Conservation (phyloP, 1,140 invertebrate species). For the Watersipora subatra region DNA sequence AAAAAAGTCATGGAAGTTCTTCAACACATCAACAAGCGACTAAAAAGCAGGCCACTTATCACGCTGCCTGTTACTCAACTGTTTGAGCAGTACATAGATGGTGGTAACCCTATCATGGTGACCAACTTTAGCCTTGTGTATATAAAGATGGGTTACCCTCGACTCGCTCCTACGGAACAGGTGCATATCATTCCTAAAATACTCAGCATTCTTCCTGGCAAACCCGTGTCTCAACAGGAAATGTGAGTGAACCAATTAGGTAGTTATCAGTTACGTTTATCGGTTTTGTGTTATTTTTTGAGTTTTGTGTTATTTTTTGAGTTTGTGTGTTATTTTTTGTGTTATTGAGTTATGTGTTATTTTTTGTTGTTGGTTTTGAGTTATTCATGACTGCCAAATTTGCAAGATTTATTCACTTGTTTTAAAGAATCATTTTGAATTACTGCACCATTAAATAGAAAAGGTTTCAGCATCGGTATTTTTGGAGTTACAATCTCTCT, state of each 20-base stretch:
- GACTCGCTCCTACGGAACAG: slow-evolving; percentile 61
- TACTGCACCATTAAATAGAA: no score
- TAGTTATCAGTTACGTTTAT: background rate
- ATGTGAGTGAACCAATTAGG: slow-evolving; percentile 48
- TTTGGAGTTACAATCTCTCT: no score
- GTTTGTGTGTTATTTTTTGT: no score
- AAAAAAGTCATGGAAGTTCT: slow-evolving; percentile 85
- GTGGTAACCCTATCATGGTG: slow-evolving; percentile 62
- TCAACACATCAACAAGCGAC: slow-evolving; percentile 74
- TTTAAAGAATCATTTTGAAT: no score
- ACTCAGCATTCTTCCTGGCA: slow-evolving; percentile 62
- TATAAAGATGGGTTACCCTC: slow-evolving; percentile 76
- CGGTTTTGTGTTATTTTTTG: background rate
- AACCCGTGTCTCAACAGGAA: slow-evolving; percentile 70
- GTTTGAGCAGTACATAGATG: slow-evolving; percentile 64
- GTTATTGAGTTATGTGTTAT: no score
- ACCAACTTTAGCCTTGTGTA: slow-evolving; percentile 88
- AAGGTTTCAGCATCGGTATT: no score
- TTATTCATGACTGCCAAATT: no score
- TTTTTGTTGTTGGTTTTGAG: no score
- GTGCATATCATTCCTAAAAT: slow-evolving; percentile 59
- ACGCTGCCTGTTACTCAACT: slow-evolving; percentile 74
- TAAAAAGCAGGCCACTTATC: slow-evolving; percentile 67
- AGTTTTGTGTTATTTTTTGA: no score
- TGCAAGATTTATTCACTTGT: no score